Evolutionary conservation across 2,797 vertebrate species (phyloP).

Genomic region (Takifugu rubripes): DNA sequence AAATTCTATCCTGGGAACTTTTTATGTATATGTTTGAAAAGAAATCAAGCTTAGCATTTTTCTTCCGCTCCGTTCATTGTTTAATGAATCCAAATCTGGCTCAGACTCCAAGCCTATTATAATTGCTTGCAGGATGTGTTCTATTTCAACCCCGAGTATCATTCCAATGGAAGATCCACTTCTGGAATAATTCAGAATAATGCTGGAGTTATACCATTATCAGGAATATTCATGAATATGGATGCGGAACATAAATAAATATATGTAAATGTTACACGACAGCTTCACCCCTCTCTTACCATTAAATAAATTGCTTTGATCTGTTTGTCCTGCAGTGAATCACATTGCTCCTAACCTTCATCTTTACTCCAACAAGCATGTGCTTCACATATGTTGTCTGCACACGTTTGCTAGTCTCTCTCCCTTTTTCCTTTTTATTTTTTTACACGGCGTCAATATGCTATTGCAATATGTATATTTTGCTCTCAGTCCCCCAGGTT

Average conservation of each 20-base stretch:
- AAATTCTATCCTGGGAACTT: slow-evolving; percentile 70
- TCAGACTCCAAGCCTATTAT: slow-evolving; percentile 76
- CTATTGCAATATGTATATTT: slow-evolving; percentile 42
- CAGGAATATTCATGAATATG: slow-evolving; percentile 72
- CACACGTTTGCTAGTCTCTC: slow-evolving; percentile 13
- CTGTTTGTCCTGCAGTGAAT: slow-evolving; percentile 51
- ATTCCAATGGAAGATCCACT: slow-evolving; percentile 72
- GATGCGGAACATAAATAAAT: slow-evolving; percentile 64
- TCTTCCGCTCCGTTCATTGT: slow-evolving; percentile 73
- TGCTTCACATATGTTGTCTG: slow-evolving; percentile 51
- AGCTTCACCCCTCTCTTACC: slow-evolving; percentile 54
- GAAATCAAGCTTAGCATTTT: slow-evolving; percentile 74
- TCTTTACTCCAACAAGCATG: slow-evolving; percentile 39
- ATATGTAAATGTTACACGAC: slow-evolving; percentile 67
- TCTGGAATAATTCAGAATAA: slow-evolving; percentile 62
- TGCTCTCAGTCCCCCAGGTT: slow-evolving; percentile 4
- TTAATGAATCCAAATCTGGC: slow-evolving; percentile 83
- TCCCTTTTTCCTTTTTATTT: slow-evolving; percentile 27
- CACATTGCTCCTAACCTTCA: slow-evolving; percentile 53
- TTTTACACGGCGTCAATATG: slow-evolving; percentile 39
- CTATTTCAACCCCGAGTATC: slow-evolving; percentile 74
- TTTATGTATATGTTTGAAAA: slow-evolving; percentile 64
- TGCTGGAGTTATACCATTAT: slow-evolving; percentile 65
- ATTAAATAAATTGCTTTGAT: slow-evolving; percentile 63
- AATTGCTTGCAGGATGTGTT: slow-evolving; percentile 80